Evolutionary conservation across 2,888 invertebrate species (phyloP).

Genomic region (Pristionchus entomophagus): DNA sequence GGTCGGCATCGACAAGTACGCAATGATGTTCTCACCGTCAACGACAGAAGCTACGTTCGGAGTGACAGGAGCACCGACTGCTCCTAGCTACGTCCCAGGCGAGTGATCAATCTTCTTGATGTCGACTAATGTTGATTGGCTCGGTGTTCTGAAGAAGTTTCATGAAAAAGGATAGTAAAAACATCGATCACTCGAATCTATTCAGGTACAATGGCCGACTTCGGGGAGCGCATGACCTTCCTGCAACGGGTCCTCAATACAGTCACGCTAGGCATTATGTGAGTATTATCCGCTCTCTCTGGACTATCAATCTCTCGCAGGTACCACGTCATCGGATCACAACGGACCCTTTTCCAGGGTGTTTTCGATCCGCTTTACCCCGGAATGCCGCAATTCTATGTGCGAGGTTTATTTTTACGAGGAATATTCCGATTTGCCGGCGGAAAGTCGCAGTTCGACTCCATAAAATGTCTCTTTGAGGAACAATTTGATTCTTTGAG

Average conservation of each 20-base stretch:
- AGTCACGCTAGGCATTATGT: neutral
- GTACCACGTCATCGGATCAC: neutral
- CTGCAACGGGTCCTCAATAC: neutral
- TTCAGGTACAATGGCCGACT: neutral
- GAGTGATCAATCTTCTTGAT: neutral
- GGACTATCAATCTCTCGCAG: too few species aligned
- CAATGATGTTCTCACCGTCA: neutral
- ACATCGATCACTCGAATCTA: neutral
- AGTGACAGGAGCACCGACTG: neutral
- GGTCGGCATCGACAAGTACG: neutral
- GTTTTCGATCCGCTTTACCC: neutral
- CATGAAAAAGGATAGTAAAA: too few species aligned
- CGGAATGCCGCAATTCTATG: neutral
- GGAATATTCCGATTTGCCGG: too few species aligned
- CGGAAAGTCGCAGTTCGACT: too few species aligned
- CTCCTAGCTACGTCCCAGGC: slow-evolving; percentile 31
- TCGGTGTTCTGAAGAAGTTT: too few species aligned
- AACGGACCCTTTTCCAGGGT: neutral
- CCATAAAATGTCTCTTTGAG: too few species aligned
- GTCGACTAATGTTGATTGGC: too few species aligned
- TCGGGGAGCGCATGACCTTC: slow-evolving; percentile 34
- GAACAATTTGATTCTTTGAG: too few species aligned
- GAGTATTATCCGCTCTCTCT: neutral
- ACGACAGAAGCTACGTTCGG: neutral
- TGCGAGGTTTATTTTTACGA: too few species aligned